Evolutionary conservation across 2,113 vertebrate genomes (phyloP).

Genomic region (Trochalopteron elliotii): DNA sequence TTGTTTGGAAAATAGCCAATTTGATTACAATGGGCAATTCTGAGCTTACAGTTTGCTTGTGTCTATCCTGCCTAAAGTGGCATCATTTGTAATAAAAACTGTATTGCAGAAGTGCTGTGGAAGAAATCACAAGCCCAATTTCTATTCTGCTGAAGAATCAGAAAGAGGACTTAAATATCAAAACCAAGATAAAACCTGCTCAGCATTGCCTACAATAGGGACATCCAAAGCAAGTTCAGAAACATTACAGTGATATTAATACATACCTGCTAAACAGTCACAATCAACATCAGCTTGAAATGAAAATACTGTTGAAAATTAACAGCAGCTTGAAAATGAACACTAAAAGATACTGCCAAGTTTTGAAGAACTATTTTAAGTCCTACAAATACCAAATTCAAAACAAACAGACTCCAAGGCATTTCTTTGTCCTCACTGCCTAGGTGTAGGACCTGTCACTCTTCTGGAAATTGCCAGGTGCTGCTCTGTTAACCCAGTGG

Average conservation of each 20-base stretch:
- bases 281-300: not conserved
- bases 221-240: not conserved
- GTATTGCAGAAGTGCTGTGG: not conserved
- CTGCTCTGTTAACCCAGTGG: not conserved
- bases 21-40: slow-evolving; percentile 60
- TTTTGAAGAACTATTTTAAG: not conserved
- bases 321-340: not conserved
- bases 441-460: not conserved
- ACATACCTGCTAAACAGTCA: not conserved
- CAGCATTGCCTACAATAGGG: not conserved
- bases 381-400: not conserved
- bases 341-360: not conserved
- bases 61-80: slow-evolving; percentile 38
- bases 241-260: not conserved
- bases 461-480: not conserved
- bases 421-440: not conserved
- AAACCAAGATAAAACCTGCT: not conserved
- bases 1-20: slow-evolving; percentile 66
- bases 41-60: slow-evolving; percentile 33
- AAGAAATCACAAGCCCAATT: not conserved
- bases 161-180: not conserved
- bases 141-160: not conserved
- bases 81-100: slow-evolving; percentile 47
- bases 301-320: no score
- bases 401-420: not conserved